These are phyloP conservation scores for Cryptotermes secundus DNA, from an alignment of 1,140 invertebrate species.

Conservation along the genomic window DNA sequence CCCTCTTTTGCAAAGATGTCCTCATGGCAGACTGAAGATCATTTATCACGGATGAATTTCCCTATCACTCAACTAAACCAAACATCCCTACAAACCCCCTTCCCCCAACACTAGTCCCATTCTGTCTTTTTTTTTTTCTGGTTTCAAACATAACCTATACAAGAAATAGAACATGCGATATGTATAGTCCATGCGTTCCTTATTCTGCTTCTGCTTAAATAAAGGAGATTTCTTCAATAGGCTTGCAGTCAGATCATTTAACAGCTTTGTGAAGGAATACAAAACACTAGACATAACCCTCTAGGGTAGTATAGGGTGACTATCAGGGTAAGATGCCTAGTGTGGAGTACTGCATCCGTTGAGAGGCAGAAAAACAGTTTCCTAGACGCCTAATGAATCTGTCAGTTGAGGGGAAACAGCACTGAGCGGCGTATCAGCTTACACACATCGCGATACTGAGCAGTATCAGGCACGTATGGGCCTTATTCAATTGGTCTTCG, in stretches of 20 bases:
- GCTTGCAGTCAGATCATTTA: neutral
- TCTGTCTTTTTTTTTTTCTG: neutral
- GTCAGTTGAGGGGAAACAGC: no score
- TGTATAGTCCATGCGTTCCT: neutral
- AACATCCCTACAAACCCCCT: neutral
- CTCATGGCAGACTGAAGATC: neutral
- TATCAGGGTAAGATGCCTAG: neutral
- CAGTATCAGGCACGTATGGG: no score
- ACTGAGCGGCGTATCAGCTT: no score
- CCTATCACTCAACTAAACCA: constrained; percentile 15
- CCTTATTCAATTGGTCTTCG: no score
- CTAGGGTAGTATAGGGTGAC: neutral
- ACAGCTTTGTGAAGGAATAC: constrained; percentile 19
- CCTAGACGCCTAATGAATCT: neutral
- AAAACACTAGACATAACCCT: neutral
- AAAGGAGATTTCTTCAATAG: neutral
- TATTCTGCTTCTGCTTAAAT: neutral
- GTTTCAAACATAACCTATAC: constrained; percentile 14
- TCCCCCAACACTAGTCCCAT: no score
- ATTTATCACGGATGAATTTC: constrained; percentile 16
- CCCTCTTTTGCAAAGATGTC: neutral
- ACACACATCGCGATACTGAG: no score
- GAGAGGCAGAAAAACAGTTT: neutral
- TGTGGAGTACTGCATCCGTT: neutral
- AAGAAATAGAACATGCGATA: neutral